Base-by-base conservation (phyloP, 2,113 vertebrate genomes). In the Martes martes region DNA sequence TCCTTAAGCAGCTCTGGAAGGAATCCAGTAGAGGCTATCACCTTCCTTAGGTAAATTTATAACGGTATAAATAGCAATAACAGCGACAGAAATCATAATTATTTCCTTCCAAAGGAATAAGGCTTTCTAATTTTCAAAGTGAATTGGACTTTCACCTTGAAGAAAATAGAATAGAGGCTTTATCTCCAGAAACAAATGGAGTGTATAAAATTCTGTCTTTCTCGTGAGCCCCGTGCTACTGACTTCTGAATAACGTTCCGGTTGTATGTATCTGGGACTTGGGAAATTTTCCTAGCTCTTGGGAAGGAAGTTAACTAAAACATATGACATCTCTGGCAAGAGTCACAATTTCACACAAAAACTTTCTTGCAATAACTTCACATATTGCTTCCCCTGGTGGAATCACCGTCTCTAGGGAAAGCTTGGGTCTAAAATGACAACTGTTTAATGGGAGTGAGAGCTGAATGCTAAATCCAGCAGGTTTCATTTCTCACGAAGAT, bases 291-390 rank as follows among this genome's bases (percentile, higher is more conserved):
- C 92, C 83, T 89, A 61, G 87, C 91, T 96, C 97, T 92, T 96
- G 90, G 84, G 98, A 96, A 97, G 97, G 95, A 96, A 96, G 96
- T 97, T 95, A 97, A 97, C 95, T 79, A 97, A 97, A 95, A 90
- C 93, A 98, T 90, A 97, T 92, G 93, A 98, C 96, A 95, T 98
- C 63, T 78, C 96, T 98, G 97, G 97, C 97, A 96, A 83, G 87
- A 92, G 84, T 85, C 80, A 94, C 55, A 31, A 69, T 95, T 98
- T 97, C 94, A 94, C 94, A 97, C 89, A 95, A 88, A 97, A 97
- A 95, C 50, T 96, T 97, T 89, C 89, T 82, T 95, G 89, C 50
- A 95, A 42, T 92, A 96, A 93, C 80, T 96, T 97, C 63, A 45
- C 82, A 90, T 90, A 93, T 73, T 90, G 61, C 94, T 95, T 98